Conservation (phyloP, 2,113 vertebrate species). For the Vombatus ursinus region DNA sequence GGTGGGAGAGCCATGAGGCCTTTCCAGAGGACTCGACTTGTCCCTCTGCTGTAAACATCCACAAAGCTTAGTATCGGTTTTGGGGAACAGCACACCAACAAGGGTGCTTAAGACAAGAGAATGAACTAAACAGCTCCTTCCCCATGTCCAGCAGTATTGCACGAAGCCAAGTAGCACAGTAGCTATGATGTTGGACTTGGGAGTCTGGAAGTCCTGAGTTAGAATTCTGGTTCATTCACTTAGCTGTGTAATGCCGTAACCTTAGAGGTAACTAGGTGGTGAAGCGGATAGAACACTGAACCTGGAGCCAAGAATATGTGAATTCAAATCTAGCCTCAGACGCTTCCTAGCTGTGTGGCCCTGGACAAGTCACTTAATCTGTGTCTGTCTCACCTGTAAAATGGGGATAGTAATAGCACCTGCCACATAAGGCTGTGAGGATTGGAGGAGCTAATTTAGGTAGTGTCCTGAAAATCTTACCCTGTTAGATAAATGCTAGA, state of each 20-base stretch:
- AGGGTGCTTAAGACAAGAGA: not conserved
- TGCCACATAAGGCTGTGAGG: not conserved
- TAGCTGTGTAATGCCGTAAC: not conserved
- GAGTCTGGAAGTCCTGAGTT: not conserved
- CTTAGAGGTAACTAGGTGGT: not conserved
- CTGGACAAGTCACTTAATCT: too few relatives aligned
- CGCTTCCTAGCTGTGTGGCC: not conserved
- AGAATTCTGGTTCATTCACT: not conserved
- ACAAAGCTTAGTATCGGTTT: not conserved
- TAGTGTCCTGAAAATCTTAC: not conserved
- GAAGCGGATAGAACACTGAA: not conserved
- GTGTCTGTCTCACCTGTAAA: not conserved
- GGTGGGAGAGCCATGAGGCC: not conserved
- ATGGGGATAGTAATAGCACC: not conserved
- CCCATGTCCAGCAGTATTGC: not conserved
- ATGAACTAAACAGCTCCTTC: not conserved
- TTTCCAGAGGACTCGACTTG: not conserved
- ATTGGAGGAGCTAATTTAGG: not conserved
- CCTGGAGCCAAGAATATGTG: not conserved
- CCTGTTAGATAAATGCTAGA: not conserved
- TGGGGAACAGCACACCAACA: not conserved
- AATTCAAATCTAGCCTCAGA: not conserved
- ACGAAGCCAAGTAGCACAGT: not conserved
- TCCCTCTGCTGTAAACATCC: not conserved
- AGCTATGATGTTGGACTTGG: not conserved